A percentile compares a stretch with the other conserved stretches of the same genome.
phyloP scores from a whole-genome alignment of 2,797 vertebrate species.

The Chromobotia macracanthus region DNA sequence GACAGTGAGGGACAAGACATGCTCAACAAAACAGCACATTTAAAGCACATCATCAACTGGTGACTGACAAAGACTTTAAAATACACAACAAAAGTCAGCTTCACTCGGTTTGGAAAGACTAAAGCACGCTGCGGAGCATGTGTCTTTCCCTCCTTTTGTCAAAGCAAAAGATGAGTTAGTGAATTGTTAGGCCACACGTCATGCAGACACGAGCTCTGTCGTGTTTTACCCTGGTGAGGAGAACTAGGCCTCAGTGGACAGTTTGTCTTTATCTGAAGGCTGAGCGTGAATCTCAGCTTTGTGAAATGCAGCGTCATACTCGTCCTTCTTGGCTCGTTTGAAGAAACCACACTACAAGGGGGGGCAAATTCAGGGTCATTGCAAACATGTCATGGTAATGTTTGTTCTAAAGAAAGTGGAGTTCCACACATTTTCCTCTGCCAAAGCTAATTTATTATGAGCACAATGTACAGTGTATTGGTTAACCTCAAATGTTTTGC shows the following conservation, averaged over 20 bases:
- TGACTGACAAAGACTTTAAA: constrained; percentile 52
- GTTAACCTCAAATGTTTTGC: too few relatives aligned
- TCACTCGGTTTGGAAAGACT: constrained; percentile 31
- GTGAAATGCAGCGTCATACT: constrained; percentile 93
- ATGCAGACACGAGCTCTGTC: constrained; percentile 71
- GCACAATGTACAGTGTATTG: too few relatives aligned
- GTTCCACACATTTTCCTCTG: not conserved
- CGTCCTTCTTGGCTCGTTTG: constrained; percentile 96
- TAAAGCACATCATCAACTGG: constrained; percentile 52
- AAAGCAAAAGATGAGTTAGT: constrained; percentile 68
- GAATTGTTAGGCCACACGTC: constrained; percentile 67
- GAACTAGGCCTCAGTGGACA: constrained; percentile 94
- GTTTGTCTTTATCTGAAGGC: constrained; percentile 98
- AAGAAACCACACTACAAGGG: constrained; percentile 98
- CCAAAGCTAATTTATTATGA: not conserved
- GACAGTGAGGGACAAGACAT: constrained; percentile 58
- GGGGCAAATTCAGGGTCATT: constrained; percentile 85
- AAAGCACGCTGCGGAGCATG: constrained; percentile 30
- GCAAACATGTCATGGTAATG: constrained; percentile 41
- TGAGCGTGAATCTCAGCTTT: constrained; percentile 99
- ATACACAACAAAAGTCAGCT: constrained; percentile 22
- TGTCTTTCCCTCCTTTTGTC: constrained; percentile 54
- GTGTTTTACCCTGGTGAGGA: constrained; percentile 87
- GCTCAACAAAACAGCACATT: constrained; percentile 57
- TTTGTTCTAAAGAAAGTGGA: constrained; percentile 5